Percentiles rank a stretch among this genome's conserved stretches.
phyloP scores from a whole-genome alignment of 2,113 vertebrate species.

The Suricata suricatta region DNA sequence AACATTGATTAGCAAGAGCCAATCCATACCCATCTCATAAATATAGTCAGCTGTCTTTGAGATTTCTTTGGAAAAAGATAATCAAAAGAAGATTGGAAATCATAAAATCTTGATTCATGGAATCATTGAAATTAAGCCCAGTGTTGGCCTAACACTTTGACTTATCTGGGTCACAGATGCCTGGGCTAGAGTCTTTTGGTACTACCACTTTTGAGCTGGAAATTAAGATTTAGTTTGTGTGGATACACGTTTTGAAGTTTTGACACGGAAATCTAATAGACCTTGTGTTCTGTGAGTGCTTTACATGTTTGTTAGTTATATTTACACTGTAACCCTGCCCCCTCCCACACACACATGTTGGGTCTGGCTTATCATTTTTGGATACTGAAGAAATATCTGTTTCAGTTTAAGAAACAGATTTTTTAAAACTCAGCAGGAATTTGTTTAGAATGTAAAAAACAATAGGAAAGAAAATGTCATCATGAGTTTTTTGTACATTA shows the following conservation, averaged over 20 bases:
- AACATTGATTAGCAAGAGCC: neutral
- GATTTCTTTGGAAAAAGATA: neutral
- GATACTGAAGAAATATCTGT: neutral
- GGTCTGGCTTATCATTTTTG: constrained; percentile 28
- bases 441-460: constrained; percentile 24
- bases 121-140: neutral
- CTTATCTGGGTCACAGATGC: neutral
- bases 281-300: neutral
- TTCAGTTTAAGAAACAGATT: constrained; percentile 3
- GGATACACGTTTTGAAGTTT: neutral
- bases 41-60: neutral
- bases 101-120: neutral
- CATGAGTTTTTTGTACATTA: neutral
- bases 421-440: neutral
- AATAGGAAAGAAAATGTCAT: constrained; percentile 18
- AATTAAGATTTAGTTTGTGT: neutral
- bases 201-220: neutral
- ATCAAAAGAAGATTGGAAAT: neutral
- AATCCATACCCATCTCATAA: neutral
- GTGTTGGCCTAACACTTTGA: neutral
- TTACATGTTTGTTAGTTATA: neutral
- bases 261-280: neutral
- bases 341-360: neutral
- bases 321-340: neutral
- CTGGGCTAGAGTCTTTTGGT: neutral